A percentile compares a stretch with the other conserved stretches of the same genome.
Conservation (phyloP, 2,797 vertebrate species). For the Ciconia nigra region DNA sequence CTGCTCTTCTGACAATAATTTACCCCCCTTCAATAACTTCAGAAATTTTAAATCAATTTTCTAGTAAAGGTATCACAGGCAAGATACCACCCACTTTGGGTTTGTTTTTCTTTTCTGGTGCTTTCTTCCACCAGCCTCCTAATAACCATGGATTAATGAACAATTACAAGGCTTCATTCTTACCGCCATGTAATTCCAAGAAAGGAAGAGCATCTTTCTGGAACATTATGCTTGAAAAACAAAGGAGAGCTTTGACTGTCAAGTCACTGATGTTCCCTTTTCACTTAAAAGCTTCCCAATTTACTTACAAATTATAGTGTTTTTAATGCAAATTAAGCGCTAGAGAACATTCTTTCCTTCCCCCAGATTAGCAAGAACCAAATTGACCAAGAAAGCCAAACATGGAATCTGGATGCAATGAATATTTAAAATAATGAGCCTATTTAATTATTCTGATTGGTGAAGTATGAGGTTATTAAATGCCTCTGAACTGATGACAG, state of each 20-base stretch:
- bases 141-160: constrained; percentile 58
- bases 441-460: constrained; percentile 75
- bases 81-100: not conserved
- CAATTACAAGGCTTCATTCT: constrained; percentile 30
- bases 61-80: not conserved
- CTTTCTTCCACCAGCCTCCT: not conserved
- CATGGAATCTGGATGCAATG: constrained; percentile 39
- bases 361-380: constrained; percentile 67
- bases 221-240: constrained; percentile 69
- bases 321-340: constrained; percentile 72
- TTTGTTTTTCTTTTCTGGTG: not conserved
- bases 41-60: not conserved
- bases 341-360: constrained; percentile 63
- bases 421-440: constrained; percentile 66
- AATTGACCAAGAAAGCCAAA: constrained; percentile 71
- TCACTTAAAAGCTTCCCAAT: constrained; percentile 71
- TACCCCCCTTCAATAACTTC: too few relatives aligned
- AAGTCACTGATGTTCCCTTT: constrained; percentile 59
- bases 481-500: constrained; percentile 33
- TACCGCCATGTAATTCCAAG: constrained; percentile 38
- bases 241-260: constrained; percentile 66
- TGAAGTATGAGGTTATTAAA: constrained; percentile 63
- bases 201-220: constrained; percentile 62
- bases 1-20: not conserved
- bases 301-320: constrained; percentile 75